phyloP scores from a whole-genome alignment of 1,140 invertebrate genomes.

The Cydia splendana region DNA sequence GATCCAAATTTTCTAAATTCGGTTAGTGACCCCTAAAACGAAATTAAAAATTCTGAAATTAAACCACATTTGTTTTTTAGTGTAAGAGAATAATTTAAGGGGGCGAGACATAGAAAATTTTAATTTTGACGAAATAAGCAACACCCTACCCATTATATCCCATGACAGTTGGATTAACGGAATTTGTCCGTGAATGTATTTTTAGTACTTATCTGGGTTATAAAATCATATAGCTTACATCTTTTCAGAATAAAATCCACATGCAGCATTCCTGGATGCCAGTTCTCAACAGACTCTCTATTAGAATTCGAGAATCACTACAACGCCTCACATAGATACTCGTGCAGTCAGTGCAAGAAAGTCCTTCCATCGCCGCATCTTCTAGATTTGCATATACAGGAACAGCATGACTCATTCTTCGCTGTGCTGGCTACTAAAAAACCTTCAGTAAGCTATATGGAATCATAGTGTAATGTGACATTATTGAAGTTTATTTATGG shows the following conservation, averaged over 20 bases:
- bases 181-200: too few species aligned
- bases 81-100: too few species aligned
- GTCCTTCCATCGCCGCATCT: constrained; percentile 82
- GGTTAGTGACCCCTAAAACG: too few species aligned
- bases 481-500: too few species aligned
- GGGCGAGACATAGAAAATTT: too few species aligned
- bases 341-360: constrained; percentile 80
- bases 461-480: background rate
- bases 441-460: constrained; percentile 80
- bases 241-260: constrained; percentile 57
- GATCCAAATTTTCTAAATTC: too few species aligned
- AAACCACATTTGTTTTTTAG: too few species aligned
- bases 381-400: constrained; percentile 85
- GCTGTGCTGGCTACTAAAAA: constrained; percentile 81
- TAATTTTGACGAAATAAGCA: too few species aligned
- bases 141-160: too few species aligned
- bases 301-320: constrained; percentile 72
- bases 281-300: constrained; percentile 52
- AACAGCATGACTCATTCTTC: constrained; percentile 86
- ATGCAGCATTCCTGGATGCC: constrained; percentile 66
- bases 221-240: background rate
- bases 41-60: too few species aligned
- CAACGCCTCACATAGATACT: constrained; percentile 63
- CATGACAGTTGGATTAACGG: too few species aligned
- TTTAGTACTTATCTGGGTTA: too few species aligned